Percentiles rank a stretch among this genome's conserved stretches.
Evolutionary conservation across 1,140 invertebrate species (phyloP).

Genomic region (Rhopalosiphum padi): DNA sequence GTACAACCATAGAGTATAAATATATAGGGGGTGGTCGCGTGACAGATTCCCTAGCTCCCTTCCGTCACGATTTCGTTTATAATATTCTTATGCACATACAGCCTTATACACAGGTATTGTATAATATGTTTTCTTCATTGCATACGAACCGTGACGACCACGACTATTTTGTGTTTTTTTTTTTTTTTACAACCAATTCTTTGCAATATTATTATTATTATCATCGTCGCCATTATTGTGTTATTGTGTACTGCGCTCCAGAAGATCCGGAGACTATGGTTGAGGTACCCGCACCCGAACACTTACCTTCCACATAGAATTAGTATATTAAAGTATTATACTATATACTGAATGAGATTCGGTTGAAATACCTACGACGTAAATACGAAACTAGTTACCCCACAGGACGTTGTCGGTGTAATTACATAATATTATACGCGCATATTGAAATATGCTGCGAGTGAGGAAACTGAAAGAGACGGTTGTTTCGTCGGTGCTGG

Average conservation of each 20-base stretch:
- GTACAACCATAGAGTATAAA: not conserved
- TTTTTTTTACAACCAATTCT: not conserved
- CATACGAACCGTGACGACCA: not conserved
- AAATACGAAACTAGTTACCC: not conserved
- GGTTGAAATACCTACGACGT: constrained; percentile 2
- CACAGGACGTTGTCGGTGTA: not conserved
- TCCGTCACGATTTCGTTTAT: not conserved
- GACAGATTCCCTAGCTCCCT: not conserved
- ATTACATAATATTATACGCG: not conserved
- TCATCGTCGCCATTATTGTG: not conserved
- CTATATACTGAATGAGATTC: not conserved
- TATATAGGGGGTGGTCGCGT: not conserved
- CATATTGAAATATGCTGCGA: not conserved
- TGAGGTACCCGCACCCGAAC: not conserved
- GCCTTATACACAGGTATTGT: not conserved
- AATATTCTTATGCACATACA: not conserved
- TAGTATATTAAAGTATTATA: not conserved
- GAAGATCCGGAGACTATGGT: not conserved
- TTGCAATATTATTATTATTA: not conserved
- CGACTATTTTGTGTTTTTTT: not conserved
- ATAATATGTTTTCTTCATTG: not conserved
- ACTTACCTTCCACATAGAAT: not conserved
- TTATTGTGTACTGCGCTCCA: not conserved
- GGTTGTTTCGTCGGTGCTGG: not conserved
- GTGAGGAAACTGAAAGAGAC: not conserved